Percentiles rank a stretch among this genome's conserved stretches.
Evolutionary conservation across 2,113 vertebrate species (phyloP).

Genomic region (Chloroceryle aenea): DNA sequence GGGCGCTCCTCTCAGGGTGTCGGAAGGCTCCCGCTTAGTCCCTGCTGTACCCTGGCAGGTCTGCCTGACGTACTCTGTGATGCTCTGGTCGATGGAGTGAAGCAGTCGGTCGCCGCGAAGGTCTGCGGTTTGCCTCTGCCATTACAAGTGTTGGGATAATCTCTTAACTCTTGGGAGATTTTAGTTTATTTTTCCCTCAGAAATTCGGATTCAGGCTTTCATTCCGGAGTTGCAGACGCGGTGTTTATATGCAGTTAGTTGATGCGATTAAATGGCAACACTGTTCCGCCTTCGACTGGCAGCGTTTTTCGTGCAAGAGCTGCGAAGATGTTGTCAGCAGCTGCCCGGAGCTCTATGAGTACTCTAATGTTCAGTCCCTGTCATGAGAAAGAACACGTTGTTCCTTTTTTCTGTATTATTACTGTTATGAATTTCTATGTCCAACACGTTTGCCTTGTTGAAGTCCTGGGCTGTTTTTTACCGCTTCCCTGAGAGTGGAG

Average conservation of each 20-base stretch:
- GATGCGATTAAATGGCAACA: neutral
- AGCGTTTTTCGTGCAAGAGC: slow-evolving; percentile 5
- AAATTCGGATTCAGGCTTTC: neutral
- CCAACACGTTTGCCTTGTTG: neutral
- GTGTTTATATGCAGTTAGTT: neutral
- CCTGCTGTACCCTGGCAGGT: neutral
- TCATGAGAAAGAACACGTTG: slow-evolving; percentile 42
- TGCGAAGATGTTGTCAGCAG: slow-evolving; percentile 28
- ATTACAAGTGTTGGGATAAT: neutral
- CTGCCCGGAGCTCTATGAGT: slow-evolving; percentile 4
- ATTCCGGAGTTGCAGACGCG: neutral
- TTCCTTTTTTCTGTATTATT: slow-evolving; percentile 4
- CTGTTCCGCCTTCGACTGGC: slow-evolving; percentile 13
- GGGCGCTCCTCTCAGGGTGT: neutral
- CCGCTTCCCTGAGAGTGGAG: neutral
- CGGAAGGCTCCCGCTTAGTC: no score
- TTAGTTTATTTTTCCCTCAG: neutral
- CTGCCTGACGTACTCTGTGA: neutral
- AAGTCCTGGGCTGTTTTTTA: neutral
- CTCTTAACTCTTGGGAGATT: neutral
- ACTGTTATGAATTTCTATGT: neutral
- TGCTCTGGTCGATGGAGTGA: neutral
- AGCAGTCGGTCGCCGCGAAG: neutral
- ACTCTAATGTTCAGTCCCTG: neutral
- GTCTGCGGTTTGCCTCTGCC: neutral